Evolutionary conservation across 2,113 vertebrate species (phyloP), one percentile per base, ranked within the genome.

Genomic region (Centropus unirufus): DNA sequence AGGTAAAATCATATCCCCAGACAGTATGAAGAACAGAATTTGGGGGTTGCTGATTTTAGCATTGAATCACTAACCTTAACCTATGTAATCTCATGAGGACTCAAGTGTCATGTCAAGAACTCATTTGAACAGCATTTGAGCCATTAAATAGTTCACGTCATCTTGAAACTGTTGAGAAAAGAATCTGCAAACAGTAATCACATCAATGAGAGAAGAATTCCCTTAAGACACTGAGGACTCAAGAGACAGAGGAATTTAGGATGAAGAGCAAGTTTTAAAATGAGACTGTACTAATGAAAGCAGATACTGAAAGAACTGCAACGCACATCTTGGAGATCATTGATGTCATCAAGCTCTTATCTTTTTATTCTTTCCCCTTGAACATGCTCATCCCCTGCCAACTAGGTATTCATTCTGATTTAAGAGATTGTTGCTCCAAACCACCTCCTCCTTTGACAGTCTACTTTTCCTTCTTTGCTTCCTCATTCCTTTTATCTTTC

Each of bases 181-280:
- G 44, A 72, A 93, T 82, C 47, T 94, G 89, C 57, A 93, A 92
- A 93, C 34, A 78, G 57, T 73, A 88, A 84, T 86, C 49, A 75
- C 62, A 34, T 92, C 57, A 83, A 72, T 81, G 54, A 61, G 29
- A 68, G 30, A 82, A 75, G 39, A 91, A 87, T 87, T 93, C 91
- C 89, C 87, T 66, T 40, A 84, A 92, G 69, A 89, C 49, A 16
- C 26, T 22, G 15, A 70, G 76, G 83, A 58, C 52, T 90, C 64
- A 49, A 47, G 34, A 81, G 55, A 51, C 26, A 78, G 69, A 49
- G 49, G 74, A 74, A 76, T 75, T 68, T 76, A 81, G 49, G 39
- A 49, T 85, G 66, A 34, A 29, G 44, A 83, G 34, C 10, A 52
- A 88, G 23, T 32, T 4, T 89, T 64, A 64, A 87, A 29, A 18